phyloP scores from a whole-genome alignment of 2,113 vertebrate genomes.

The Corythaeola cristata region DNA sequence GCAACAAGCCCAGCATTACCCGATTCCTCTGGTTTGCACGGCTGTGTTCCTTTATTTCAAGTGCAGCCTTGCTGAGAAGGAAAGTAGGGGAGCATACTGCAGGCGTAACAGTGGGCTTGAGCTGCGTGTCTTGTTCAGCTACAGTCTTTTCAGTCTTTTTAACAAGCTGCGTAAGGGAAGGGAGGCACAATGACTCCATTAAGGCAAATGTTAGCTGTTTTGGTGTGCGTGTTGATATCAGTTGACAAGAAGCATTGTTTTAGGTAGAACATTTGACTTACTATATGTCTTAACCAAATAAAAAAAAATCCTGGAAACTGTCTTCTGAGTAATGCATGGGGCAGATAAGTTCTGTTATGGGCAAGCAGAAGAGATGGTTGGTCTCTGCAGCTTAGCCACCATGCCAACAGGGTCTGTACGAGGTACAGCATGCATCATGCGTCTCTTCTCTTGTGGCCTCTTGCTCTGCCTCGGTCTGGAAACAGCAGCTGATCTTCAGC shows the following conservation, averaged over 20 bases:
- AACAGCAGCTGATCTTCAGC: not conserved
- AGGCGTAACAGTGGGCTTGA: not conserved
- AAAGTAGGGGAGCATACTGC: fast-evolving
- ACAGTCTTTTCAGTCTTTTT: not conserved
- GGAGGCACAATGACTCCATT: not conserved
- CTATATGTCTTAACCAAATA: not conserved
- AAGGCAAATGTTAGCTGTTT: not conserved
- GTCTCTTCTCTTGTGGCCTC: not conserved
- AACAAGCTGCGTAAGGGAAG: not conserved
- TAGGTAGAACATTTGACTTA: not conserved
- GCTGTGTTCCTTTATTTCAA: not conserved
- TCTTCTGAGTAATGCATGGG: not conserved
- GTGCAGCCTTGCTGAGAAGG: not conserved
- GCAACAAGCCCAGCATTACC: not conserved
- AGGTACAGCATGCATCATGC: not conserved
- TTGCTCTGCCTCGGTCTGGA: not conserved
- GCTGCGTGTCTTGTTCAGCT: not conserved
- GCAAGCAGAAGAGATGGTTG: not conserved
- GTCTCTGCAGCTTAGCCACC: not conserved
- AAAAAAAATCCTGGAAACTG: not conserved
- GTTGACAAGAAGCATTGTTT: not conserved
- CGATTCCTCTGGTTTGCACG: not conserved
- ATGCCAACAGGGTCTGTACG: fast-evolving
- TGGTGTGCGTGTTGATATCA: not conserved
- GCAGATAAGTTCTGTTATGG: not conserved